Evolutionary conservation across 2,888 invertebrate genomes (phyloP).

Genomic region (Ormyrus labotus): DNA sequence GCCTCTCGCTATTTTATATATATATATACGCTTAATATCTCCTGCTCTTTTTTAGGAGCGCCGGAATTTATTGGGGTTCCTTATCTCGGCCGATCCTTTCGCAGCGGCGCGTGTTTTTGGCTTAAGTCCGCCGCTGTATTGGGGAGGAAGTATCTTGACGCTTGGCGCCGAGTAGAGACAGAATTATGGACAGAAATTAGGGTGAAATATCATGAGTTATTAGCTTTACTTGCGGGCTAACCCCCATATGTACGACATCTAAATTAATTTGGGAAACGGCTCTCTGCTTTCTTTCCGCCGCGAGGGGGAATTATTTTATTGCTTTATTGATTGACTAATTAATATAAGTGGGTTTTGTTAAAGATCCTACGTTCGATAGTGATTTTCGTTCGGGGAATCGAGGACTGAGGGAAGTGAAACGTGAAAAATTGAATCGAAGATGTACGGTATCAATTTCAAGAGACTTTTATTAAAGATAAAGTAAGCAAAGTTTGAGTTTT

Average conservation of each 20-base stretch:
- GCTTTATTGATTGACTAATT: constrained; percentile 4
- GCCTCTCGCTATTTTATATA: too few species aligned
- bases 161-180: constrained; percentile 40
- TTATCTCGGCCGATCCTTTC: constrained; percentile 44
- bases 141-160: constrained; percentile 37
- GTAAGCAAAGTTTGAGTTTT: neutral
- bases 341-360: neutral
- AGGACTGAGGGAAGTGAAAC: too few species aligned
- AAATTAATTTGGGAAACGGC: constrained; percentile 45
- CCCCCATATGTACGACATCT: constrained; percentile 35
- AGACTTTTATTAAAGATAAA: neutral
- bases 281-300: constrained; percentile 3
- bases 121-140: neutral
- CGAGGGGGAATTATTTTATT: constrained; percentile 22
- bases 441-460: constrained; percentile 7
- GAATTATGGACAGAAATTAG: constrained; percentile 52
- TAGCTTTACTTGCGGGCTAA: constrained; percentile 24
- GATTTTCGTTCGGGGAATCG: neutral
- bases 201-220: constrained; percentile 55
- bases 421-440: too few species aligned
- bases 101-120: constrained; percentile 25
- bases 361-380: neutral
- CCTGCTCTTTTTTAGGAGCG: constrained; percentile 12
- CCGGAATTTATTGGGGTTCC: constrained; percentile 51
- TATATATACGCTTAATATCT: neutral